Evolutionary conservation across 2,113 vertebrate species (phyloP), one percentile per base, ranked within the genome.

Genomic region (Clarias gariepinus): DNA sequence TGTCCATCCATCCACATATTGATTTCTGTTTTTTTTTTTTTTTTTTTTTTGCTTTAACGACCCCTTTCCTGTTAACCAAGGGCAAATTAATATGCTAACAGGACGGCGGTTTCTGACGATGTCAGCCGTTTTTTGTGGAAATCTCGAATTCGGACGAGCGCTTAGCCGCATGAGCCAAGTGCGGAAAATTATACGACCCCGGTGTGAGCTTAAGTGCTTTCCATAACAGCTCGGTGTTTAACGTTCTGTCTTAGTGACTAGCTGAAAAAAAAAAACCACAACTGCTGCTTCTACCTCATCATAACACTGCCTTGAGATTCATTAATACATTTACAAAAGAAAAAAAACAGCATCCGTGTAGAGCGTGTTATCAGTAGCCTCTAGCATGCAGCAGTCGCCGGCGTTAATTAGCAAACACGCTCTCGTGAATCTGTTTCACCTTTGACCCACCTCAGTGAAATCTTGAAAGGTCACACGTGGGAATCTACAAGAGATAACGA

Each of bases 51-150:
- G 13, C 25, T 55, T 77, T 55, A 53, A 77, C 47, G 18, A 77
- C 47, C 13, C 47, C 74, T 55, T 77, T 77, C 74, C 36, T 74
- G 16, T 79, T 25, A 21, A 82, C 53, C 83, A 66, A 81, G 68
- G 79, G 78, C 83, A 87, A 82, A 87, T 83, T 68, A 88, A 88
- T 89, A 87, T 87, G 82, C 87, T 86, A 89, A 90, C 81, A 57
- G 76, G 61, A 53, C 63, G 53, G 41, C 53, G 81, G 68, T 83
- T 85, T 81, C 74, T 63, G 80, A 74, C 57, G 57, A 88, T 81
- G 58, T 90, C 85, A 90, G 82, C 87, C 81, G 61, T 90, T 86
- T 90, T 86, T 91, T 84, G 57, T 53, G 81, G 88, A 87, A 89
- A 80, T 88, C 76, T 89, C 53, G 82, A 80, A 85, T 74, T 80